A percentile compares a stretch with the other conserved stretches of the same genome.
Evolutionary conservation across 2,888 invertebrate species (phyloP).

Genomic region (Drosophila pegasa): DNA sequence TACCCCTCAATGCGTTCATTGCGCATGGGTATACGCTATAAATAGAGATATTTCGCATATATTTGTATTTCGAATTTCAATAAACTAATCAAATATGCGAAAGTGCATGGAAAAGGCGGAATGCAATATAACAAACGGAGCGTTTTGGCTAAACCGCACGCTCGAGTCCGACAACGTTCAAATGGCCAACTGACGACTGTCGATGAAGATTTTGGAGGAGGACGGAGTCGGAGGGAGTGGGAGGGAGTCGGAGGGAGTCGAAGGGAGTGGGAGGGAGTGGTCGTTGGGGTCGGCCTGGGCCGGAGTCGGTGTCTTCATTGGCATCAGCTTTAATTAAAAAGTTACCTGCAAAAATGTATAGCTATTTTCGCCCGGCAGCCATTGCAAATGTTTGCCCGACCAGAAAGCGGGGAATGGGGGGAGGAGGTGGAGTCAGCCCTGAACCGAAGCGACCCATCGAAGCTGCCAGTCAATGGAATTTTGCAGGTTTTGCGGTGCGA

Average conservation of each 20-base stretch:
- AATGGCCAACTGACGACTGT: constrained; percentile 8
- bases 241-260: constrained; percentile 1
- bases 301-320: constrained; percentile 32
- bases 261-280: too few relatives aligned
- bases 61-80: constrained; percentile 23
- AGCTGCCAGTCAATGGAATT: constrained; percentile 69
- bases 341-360: constrained; percentile 73
- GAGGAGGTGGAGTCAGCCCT: background rate
- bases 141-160: constrained; percentile 12
- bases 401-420: too few relatives aligned
- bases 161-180: constrained; percentile 7
- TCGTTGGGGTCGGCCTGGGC: too few relatives aligned
- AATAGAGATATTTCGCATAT: background rate
- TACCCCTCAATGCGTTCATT: background rate
- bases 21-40: background rate
- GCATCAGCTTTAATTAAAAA: constrained; percentile 74
- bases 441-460: constrained; percentile 17
- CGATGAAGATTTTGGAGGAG: constrained; percentile 10
- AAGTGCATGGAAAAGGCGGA: constrained; percentile 2
- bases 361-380: constrained; percentile 58
- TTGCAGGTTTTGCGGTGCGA: constrained; percentile 45
- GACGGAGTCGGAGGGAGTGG: background rate
- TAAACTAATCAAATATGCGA: constrained; percentile 29
- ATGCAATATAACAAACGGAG: constrained; percentile 34
- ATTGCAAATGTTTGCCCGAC: constrained; percentile 51